Evolutionary conservation across 2,113 vertebrate genomes (phyloP).

Genomic region (Dasyurus viverrinus): DNA sequence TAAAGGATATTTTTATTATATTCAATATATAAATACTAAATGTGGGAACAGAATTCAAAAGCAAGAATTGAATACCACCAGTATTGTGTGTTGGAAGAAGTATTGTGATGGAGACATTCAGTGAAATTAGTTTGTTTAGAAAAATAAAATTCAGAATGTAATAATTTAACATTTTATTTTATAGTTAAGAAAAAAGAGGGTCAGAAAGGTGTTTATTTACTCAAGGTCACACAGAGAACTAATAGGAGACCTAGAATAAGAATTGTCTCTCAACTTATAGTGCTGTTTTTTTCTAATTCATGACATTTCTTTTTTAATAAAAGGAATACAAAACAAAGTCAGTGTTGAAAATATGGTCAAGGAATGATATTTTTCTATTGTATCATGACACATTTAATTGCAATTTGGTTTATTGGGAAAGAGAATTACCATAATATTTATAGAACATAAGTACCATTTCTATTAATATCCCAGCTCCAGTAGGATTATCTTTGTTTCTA

Average conservation of each 20-base stretch:
- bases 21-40: background rate
- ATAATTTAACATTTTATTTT: background rate
- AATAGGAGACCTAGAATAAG: background rate
- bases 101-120: background rate
- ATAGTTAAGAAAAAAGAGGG: background rate
- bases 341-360: background rate
- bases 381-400: background rate
- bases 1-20: background rate
- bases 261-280: background rate
- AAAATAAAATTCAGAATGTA: background rate
- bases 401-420: background rate
- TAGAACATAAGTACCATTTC: background rate
- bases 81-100: background rate
- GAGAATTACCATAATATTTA: background rate
- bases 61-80: background rate
- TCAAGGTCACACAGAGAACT: background rate
- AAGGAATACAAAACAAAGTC: background rate
- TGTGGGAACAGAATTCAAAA: background rate
- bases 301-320: background rate
- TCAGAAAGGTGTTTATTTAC: background rate
- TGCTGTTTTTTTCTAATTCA: background rate
- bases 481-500: background rate
- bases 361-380: background rate
- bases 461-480: background rate
- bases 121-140: background rate